These are phyloP conservation scores for Rotaria macrura DNA, from an alignment of 2,888 invertebrate species.

Conservation along the genomic window DNA sequence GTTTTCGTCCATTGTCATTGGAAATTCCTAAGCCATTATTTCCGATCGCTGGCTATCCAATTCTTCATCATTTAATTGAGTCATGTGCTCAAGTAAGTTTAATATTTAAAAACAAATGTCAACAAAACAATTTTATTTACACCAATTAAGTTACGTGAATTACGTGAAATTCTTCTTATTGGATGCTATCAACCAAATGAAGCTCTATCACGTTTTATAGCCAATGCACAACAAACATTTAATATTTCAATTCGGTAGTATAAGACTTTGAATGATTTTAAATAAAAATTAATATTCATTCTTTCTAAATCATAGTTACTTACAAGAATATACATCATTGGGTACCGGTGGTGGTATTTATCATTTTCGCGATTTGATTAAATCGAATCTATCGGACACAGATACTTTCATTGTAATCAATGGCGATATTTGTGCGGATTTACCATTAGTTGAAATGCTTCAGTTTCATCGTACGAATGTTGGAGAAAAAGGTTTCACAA, in stretches of 20 bases:
- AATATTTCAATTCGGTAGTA: conserved; percentile 65
- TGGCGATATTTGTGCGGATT: conserved; percentile 92
- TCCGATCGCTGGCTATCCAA: conserved; percentile 84
- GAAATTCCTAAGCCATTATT: conserved; percentile 96
- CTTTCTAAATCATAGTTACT: too few species aligned
- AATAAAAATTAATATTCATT: too few species aligned
- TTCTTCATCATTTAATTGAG: conserved; percentile 92
- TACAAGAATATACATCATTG: conserved; percentile 83
- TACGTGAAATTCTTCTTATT: conserved; percentile 81
- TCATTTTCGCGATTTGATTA: conserved; percentile 87
- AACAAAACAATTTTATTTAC: background rate
- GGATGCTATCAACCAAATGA: conserved; percentile 79
- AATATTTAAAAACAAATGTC: background rate
- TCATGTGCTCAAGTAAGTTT: conserved; percentile 59
- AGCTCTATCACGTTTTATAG: conserved; percentile 69
- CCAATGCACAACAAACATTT: conserved; percentile 71
- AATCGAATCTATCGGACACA: conserved; percentile 63
- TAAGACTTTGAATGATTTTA: background rate
- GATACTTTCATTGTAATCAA: conserved; percentile 84
- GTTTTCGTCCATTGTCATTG: conserved; percentile 86
- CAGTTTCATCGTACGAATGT: conserved; percentile 40
- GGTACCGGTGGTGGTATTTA: conserved; percentile 94
- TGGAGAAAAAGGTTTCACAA: conserved; percentile 56
- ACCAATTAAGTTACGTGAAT: conserved; percentile 59
- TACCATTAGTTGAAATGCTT: conserved; percentile 71